Evolutionary conservation across 2,888 invertebrate species (phyloP).

Genomic region (Mesoligia furuncula): DNA sequence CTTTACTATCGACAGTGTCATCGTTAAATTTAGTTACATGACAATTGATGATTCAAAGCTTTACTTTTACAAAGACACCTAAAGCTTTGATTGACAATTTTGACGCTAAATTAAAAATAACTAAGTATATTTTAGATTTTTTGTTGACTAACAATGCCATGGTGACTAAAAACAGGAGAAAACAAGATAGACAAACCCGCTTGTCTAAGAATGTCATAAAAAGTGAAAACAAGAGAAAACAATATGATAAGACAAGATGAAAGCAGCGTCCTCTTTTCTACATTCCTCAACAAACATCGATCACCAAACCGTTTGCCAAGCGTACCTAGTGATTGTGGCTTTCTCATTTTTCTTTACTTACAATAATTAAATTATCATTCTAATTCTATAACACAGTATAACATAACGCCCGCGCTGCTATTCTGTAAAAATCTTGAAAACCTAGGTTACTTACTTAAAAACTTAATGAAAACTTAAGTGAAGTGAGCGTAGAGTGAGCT

Average conservation of each 20-base stretch:
- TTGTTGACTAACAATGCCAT: neutral
- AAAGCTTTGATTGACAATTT: neutral
- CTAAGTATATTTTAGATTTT: neutral
- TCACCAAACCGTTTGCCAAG: neutral
- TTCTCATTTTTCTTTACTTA: neutral
- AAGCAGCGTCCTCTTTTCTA: neutral
- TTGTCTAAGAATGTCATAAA: neutral
- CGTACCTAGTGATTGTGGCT: neutral
- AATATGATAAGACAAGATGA: neutral
- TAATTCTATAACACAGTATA: no score
- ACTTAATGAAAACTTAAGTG: no score
- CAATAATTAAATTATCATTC: neutral
- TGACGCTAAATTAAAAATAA: neutral
- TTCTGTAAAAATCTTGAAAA: no score
- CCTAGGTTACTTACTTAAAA: no score
- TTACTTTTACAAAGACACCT: no score
- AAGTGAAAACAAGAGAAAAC: neutral
- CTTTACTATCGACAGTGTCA: neutral
- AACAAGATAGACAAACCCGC: neutral
- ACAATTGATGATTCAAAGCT: neutral
- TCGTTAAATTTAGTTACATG: slow-evolving; percentile 13
- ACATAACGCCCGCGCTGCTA: neutral
- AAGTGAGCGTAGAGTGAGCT: no score
- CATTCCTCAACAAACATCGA: neutral
- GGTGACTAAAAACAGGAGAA: neutral